Evolutionary conservation across 2,888 invertebrate genomes (phyloP).

Genomic region (Drosophila merina): DNA sequence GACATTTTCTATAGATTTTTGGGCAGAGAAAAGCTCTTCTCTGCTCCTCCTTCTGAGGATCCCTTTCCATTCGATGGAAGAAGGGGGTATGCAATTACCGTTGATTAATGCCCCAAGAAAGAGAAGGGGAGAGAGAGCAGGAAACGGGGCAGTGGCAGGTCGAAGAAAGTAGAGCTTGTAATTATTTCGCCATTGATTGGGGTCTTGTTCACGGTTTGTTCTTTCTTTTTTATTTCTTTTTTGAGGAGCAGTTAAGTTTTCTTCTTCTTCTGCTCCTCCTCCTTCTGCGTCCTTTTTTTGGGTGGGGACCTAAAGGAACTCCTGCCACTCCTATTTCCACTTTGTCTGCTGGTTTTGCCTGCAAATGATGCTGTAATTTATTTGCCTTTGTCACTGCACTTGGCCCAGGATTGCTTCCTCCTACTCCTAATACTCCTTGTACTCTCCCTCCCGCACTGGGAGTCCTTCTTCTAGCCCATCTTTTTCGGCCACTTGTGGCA

Average conservation of each 20-base stretch:
- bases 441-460: background rate
- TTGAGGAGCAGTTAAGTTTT: constrained; percentile 18
- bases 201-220: constrained; percentile 3
- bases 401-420: constrained; percentile 14
- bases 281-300: no score
- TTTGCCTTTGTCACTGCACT: constrained; percentile 55
- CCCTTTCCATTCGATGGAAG: background rate
- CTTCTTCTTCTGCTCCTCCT: background rate
- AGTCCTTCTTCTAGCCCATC: background rate
- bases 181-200: constrained; percentile 48
- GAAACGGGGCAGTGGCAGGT: background rate
- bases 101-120: constrained; percentile 27
- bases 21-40: background rate
- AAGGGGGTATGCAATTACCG: constrained; percentile 18
- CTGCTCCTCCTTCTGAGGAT: background rate
- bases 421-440: no score
- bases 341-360: constrained; percentile 45
- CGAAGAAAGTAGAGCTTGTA: constrained; percentile 37
- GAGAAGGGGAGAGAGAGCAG: constrained; percentile 19
- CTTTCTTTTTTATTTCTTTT: background rate
- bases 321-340: background rate
- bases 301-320: background rate
- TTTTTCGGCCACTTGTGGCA: constrained; percentile 32
- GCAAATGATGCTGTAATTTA: constrained; percentile 60
- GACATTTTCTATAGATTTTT: background rate